phyloP scores from a whole-genome alignment of 2,888 invertebrate species.

The Drosophila neotestacea region DNA sequence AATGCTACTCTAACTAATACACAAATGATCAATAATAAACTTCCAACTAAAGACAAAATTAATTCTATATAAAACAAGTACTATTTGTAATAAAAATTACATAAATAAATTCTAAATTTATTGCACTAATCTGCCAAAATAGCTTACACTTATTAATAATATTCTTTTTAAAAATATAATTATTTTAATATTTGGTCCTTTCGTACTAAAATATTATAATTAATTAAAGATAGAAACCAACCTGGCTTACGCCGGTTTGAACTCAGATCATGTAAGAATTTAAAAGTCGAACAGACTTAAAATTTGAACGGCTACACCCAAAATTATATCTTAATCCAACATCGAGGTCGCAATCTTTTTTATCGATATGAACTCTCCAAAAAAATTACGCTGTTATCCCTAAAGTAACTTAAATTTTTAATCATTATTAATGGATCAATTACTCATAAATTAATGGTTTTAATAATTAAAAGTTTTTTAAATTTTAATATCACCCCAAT shows the following conservation, averaged over 20 bases:
- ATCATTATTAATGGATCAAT: constrained; percentile 87
- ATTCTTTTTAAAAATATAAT: constrained; percentile 83
- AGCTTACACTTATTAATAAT: constrained; percentile 79
- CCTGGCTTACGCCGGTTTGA: constrained; percentile 94
- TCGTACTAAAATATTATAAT: constrained; percentile 90
- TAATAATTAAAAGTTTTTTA: constrained; percentile 86
- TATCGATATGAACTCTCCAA: constrained; percentile 90
- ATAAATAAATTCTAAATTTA: constrained; percentile 90
- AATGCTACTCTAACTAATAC: constrained; percentile 89
- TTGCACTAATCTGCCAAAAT: constrained; percentile 90
- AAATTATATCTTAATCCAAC: constrained; percentile 92
- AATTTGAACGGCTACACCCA: constrained; percentile 88
- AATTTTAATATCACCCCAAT: constrained; percentile 89
- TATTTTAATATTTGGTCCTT: constrained; percentile 89
- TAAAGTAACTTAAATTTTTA: constrained; percentile 91
- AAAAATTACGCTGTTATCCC: constrained; percentile 94
- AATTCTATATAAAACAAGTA: constrained; percentile 86
- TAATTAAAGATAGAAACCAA: constrained; percentile 92
- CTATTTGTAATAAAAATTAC: constrained; percentile 87
- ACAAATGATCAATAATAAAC: constrained; percentile 87
- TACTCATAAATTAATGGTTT: constrained; percentile 85
- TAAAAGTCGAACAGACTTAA: constrained; percentile 92
- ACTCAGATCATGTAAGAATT: constrained; percentile 95
- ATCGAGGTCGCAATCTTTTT: constrained; percentile 94
- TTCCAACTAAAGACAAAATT: constrained; percentile 84